phyloP scores from a whole-genome alignment of 2,797 vertebrate genomes.

The Pyrocephalus nanus region DNA sequence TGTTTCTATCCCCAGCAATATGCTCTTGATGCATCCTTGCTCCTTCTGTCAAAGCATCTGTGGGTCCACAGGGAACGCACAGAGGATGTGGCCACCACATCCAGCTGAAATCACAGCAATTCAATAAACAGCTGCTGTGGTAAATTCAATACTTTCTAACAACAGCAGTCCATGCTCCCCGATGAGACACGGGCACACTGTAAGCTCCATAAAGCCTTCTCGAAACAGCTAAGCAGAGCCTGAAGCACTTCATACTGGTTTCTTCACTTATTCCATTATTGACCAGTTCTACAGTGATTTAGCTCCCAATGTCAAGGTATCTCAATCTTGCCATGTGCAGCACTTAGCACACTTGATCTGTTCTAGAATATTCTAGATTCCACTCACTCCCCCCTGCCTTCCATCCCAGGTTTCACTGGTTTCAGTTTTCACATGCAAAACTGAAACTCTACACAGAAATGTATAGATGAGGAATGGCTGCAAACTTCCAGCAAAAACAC shows the following conservation, averaged over 20 bases:
- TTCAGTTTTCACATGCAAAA: too few relatives aligned
- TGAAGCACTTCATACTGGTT: background rate
- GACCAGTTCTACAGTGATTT: background rate
- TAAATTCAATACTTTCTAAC: background rate
- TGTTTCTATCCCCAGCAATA: background rate
- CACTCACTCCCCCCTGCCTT: accelerated
- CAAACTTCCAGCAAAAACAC: background rate
- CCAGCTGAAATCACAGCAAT: background rate
- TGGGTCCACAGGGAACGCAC: background rate
- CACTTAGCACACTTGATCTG: background rate
- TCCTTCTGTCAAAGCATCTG: background rate
- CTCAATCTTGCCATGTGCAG: background rate
- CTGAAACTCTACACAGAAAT: background rate
- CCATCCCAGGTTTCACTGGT: background rate
- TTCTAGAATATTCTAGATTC: background rate
- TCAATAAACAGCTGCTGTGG: background rate
- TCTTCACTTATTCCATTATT: background rate
- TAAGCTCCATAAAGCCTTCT: background rate
- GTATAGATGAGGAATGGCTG: background rate
- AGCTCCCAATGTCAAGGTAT: background rate
- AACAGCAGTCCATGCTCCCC: background rate
- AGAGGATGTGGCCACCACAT: background rate
- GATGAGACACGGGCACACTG: background rate
- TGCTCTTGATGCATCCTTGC: background rate
- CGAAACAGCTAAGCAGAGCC: background rate